A percentile compares a stretch with the other conserved stretches of the same genome.
phyloP scores from a whole-genome alignment of 2,888 invertebrate species.

The Rhorus exstirpatorius region DNA sequence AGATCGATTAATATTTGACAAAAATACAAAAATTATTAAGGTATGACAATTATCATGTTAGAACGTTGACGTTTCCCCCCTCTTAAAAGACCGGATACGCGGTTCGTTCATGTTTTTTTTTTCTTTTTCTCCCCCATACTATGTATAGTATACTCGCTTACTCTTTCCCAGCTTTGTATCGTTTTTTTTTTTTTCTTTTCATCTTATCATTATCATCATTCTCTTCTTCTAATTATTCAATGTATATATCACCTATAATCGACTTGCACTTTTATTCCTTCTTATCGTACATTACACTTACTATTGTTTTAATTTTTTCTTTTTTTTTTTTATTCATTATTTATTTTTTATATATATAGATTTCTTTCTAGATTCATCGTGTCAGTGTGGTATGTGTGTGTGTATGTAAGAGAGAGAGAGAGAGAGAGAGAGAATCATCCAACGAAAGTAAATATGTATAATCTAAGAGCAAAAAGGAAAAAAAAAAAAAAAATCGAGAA shows the following conservation, averaged over 20 bases:
- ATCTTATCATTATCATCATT: constrained; percentile 39
- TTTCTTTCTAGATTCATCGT: constrained; percentile 60
- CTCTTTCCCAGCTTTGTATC: constrained; percentile 35
- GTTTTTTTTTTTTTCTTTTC: constrained; percentile 20
- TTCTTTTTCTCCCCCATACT: constrained; percentile 64
- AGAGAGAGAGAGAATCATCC: constrained; percentile 44
- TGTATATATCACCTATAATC: constrained; percentile 70
- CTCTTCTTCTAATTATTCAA: constrained; percentile 55
- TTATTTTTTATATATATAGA: constrained; percentile 51
- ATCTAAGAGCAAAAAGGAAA: constrained; percentile 41
- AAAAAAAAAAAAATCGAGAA: constrained; percentile 22
- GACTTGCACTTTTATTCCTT: constrained; percentile 72
- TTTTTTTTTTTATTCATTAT: constrained; percentile 14
- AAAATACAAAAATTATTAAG: constrained; percentile 85
- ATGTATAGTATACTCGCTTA: constrained; percentile 64
- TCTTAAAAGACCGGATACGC: constrained; percentile 61
- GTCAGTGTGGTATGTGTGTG: constrained; percentile 47
- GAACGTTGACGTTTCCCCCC: constrained; percentile 72
- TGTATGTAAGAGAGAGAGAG: background rate
- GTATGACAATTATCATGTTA: constrained; percentile 80
- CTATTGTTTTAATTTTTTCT: constrained; percentile 62
- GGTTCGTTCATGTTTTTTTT: constrained; percentile 47
- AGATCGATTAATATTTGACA: constrained; percentile 82
- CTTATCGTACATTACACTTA: constrained; percentile 73
- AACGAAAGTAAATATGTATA: constrained; percentile 41